Percentiles rank a stretch among this genome's conserved stretches.
Evolutionary conservation across 2,888 invertebrate genomes (phyloP).

Genomic region (Cinara cedri): DNA sequence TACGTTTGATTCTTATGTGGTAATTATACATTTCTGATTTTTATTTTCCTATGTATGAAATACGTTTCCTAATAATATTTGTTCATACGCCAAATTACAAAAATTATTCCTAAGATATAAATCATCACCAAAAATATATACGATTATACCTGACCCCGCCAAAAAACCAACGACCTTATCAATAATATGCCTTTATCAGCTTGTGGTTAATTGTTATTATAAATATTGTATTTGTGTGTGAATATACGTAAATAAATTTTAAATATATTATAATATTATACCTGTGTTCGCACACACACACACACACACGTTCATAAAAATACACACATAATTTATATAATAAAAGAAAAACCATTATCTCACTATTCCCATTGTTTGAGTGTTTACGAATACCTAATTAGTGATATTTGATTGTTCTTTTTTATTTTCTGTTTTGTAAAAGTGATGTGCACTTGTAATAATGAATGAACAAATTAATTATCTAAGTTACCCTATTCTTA

Average conservation of each 20-base stretch:
- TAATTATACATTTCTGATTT: too few relatives aligned
- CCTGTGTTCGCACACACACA: background rate
- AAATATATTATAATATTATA: background rate
- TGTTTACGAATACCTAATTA: slow-evolving; percentile 33
- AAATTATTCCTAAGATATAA: too few relatives aligned
- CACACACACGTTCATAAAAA: background rate
- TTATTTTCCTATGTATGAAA: too few relatives aligned
- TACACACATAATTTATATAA: slow-evolving; percentile 14
- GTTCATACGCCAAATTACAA: too few relatives aligned
- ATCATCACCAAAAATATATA: too few relatives aligned
- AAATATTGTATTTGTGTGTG: background rate
- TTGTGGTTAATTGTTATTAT: slow-evolving; percentile 23
- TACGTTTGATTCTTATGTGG: too few relatives aligned
- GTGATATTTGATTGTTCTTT: slow-evolving; percentile 34
- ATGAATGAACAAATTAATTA: background rate
- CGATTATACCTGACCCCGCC: too few relatives aligned
- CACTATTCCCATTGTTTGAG: slow-evolving; percentile 25
- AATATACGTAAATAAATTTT: background rate
- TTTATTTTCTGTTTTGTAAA: background rate
- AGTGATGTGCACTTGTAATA: background rate
- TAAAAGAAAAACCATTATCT: slow-evolving; percentile 10
- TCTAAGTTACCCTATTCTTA: background rate
- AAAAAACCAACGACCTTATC: too few relatives aligned
- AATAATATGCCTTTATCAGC: slow-evolving; percentile 15
- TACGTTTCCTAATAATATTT: too few relatives aligned